Base-by-base conservation (phyloP, 2,797 vertebrate genomes). In the Dryobates pubescens region DNA sequence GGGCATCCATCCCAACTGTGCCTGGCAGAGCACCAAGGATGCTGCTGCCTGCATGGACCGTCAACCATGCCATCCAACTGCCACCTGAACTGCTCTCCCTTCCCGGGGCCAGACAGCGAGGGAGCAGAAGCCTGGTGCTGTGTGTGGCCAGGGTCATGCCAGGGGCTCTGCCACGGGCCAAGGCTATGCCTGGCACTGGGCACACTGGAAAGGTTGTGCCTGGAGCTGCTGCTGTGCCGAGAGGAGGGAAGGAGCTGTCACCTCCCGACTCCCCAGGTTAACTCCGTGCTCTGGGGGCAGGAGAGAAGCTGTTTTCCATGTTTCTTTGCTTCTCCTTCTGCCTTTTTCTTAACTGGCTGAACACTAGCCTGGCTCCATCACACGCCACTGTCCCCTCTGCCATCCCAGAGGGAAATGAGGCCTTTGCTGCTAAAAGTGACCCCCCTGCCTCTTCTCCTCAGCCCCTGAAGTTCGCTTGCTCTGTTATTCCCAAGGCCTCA, bases 401-500 rank as follows among this genome's bases (percentile, higher is more conserved):
- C 24, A 3, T 72, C 62, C 85, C 58, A 38, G 56, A 82, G 73
- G 79, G 85, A 78, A 67, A 53, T 0, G 67, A 92, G 86, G 92
- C 77, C 38, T 96, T 90, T 96, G 93, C 93, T 92, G 89, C 92
- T 94, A 86, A 45, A 70, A 67, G 87, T 72, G 82, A n/a, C 78
- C 77, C 45, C 51, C 82, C 29, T 2, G 59, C 82, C 82, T 89
- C 82, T 70, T 58, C 67, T 41, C 29, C 34, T 63, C 54, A 26
- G 81, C 53, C 68, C 54, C 83, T 7, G 34, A 87, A 38, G 79
- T 63, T 89, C 10, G 75, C 83, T 65, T 13, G 13, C 6, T 26
- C 78, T 26, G 30, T 16, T 49, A n/a, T 19, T 10, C 54, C 36
- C 36, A 0, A 43, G 56, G 49, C 16, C 30, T 82, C 38, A 80